Conservation (phyloP, 2,113 vertebrate genomes). For the Leptodactylus fuscus region DNA sequence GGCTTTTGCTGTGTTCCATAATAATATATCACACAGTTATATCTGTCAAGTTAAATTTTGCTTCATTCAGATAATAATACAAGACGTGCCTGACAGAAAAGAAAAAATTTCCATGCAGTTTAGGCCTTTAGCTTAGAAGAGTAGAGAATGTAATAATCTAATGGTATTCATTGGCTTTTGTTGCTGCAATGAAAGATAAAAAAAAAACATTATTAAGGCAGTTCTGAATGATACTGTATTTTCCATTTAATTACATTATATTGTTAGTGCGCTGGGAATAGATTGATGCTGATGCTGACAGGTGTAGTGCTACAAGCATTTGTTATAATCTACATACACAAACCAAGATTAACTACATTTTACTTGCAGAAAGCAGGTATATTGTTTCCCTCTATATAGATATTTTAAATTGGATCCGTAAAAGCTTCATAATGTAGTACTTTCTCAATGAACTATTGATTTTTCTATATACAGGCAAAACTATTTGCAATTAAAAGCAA, state of each 20-base stretch:
- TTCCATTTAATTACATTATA: conserved; percentile 13
- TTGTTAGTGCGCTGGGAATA: neutral
- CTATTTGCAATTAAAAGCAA: conserved; percentile 55
- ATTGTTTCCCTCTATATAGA: conserved; percentile 49
- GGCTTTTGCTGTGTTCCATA: too few species aligned
- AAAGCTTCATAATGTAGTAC: conserved; percentile 50
- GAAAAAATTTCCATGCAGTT: too few species aligned
- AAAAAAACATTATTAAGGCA: neutral
- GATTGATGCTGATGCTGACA: conserved; percentile 14
- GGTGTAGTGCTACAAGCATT: conserved; percentile 22
- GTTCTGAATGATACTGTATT: neutral
- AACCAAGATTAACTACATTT: conserved; percentile 35
- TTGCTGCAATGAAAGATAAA: neutral
- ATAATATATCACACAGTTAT: too few species aligned
- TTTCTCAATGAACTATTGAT: conserved; percentile 53
- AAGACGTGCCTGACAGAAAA: too few species aligned
- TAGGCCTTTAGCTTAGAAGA: neutral
- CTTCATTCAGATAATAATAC: too few species aligned
- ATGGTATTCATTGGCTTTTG: neutral
- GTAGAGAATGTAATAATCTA: neutral
- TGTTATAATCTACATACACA: conserved; percentile 26
- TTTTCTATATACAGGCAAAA: conserved; percentile 45
- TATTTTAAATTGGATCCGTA: conserved; percentile 46
- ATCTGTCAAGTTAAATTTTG: too few species aligned
- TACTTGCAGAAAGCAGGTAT: conserved; percentile 23